Evolutionary conservation across 2,797 vertebrate species (phyloP), one percentile per base, ranked within the genome.

Genomic region (Rousettus madagascariensis): DNA sequence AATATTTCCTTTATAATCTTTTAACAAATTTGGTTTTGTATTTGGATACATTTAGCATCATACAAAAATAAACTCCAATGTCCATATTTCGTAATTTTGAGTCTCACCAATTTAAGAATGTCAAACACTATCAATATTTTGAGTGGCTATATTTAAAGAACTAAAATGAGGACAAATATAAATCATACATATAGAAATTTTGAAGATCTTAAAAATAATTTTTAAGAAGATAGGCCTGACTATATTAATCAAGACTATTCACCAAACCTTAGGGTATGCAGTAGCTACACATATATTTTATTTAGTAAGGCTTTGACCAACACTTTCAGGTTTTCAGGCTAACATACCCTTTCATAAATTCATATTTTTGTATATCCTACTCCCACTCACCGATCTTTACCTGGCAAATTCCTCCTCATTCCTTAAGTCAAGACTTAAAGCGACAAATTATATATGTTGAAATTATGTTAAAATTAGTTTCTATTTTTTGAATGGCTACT

Each of bases 131-230:
- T 10, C n/a, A 43, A 7, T 61, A 84, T 66, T 51, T 72, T 75
- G 15, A 78, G 30, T 24, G 6, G 24, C 33, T 6, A 4, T 91
- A 90, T 61, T 87, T 95, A 8, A 24, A 96, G 75, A 90, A 87
- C 43, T 51, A 84, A 79, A 91, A 86, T 83, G 46, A 95, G 20
- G 33, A 72, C 11, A 91, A 86, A 43, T 66, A 69, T 0, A 78
- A 74, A 38, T 59, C 7, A 38, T 57, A 49, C 33, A 65, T 72
- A 46, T 74, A 88, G 16, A 15, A 78, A 84, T 75, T 78, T 55
- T n/a, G 36, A 91, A 36, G 30, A 55, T 22, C 38, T 89, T 94
- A 69, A 87, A 79, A 84, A 75, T 92, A 90, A 77, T 41, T 89
- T 68, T 77, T 53, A 86, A 80, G 43, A 30, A 33, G 11, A 77